Base-by-base conservation (phyloP, 1,140 invertebrate genomes). In the Drosophila rhopaloa region DNA sequence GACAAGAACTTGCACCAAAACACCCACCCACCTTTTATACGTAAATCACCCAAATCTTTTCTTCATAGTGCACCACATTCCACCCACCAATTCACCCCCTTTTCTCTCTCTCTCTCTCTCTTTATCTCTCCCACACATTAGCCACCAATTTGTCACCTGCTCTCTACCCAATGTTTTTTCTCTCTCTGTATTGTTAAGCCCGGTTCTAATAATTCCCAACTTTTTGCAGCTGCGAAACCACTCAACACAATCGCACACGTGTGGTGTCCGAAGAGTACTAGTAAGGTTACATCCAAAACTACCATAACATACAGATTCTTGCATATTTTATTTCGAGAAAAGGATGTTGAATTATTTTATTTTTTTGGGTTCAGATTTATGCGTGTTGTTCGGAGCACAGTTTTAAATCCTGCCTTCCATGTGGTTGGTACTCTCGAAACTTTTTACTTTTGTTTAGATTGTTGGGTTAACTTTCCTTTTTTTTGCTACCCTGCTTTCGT, bases 141-240 rank as follows among this genome's bases (percentile, higher is more conserved):
- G 35, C 38, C 51, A 55, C 6, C n/a, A 6, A 14, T 47, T 37
- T 66, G 32, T 47, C 41, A 27, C 51, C 32, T 10, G 37, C 29
- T 32, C 37, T 11, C 37, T 11, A 38, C 9, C 37, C 37, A 38
- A 40, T 10, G 50, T 53, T 65, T 48, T 19, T 46, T 38, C 48
- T 35, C 65, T 43, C 51, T 40, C 40, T 54, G 51, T 50, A 27
- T 46, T 13, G n/a, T 10, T 70, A 46, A 54, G 37, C 37, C 40
- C 8, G 54, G 50, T 50, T 51, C 48, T 56, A 73, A 74, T 60
- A 74, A 73, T 55, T 70, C 29, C 51, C 35, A 61, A 54, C 58
- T 65, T 65, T 74, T 76, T 74, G 46, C 73, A 76, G 73, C 73
- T 54, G 56, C 14, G 35, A 74, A 72, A 37, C 54, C 66, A 53